These are phyloP conservation scores for Momotus momota DNA, from an alignment of 2,797 vertebrate genomes.

Conservation along the genomic window DNA sequence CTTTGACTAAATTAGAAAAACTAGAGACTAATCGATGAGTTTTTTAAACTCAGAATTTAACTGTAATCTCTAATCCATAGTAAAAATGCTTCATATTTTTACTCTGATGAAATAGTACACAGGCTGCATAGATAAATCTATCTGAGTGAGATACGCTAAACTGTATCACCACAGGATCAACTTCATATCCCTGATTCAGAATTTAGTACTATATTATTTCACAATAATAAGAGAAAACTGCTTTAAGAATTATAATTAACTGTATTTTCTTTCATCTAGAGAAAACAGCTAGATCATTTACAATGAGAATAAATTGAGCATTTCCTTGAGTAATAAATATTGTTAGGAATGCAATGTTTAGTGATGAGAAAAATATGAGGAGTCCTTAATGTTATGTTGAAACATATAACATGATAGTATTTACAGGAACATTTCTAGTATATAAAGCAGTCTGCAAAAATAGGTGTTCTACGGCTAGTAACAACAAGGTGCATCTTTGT, in stretches of 20 bases:
- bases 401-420: neutral
- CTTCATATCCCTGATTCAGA: neutral
- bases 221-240: neutral
- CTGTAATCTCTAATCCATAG: neutral
- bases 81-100: neutral
- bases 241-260: neutral
- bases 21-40: neutral
- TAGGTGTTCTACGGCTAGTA: neutral
- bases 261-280: neutral
- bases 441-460: neutral
- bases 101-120: neutral
- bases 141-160: neutral
- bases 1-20: neutral
- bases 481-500: slow-evolving; percentile 15
- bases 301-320: neutral
- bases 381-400: neutral
- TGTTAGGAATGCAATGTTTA: neutral
- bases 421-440: neutral
- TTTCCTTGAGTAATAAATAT: neutral
- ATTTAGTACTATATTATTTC: neutral
- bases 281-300: neutral
- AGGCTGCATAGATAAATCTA: neutral
- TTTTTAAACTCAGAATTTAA: neutral
- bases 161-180: neutral
- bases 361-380: neutral